These are phyloP conservation scores for Tridacna crocea DNA, from an alignment of 2,888 invertebrate genomes.

Conservation along the genomic window DNA sequence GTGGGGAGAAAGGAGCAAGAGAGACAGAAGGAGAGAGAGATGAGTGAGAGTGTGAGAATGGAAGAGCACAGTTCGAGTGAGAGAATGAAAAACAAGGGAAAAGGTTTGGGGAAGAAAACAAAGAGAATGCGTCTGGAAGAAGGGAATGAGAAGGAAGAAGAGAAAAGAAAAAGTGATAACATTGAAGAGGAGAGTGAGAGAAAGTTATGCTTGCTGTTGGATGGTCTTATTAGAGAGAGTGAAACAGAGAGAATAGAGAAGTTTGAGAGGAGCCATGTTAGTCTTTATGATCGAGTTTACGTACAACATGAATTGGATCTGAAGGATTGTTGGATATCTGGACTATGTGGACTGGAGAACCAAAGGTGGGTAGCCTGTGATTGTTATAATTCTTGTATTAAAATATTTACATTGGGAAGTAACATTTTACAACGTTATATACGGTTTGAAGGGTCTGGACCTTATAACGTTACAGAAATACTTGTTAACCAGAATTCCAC, in stretches of 20 bases:
- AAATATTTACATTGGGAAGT: not conserved
- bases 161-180: not conserved
- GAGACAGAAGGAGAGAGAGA: too few relatives aligned
- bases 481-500: not conserved
- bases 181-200: not conserved
- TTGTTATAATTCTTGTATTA: not conserved
- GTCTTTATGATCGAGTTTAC: too few relatives aligned
- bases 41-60: too few relatives aligned
- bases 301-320: not conserved
- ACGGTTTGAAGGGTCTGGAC: not conserved
- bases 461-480: not conserved
- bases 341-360: not conserved
- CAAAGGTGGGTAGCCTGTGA: not conserved
- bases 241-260: not conserved
- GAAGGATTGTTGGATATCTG: not conserved
- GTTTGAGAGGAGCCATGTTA: too few relatives aligned
- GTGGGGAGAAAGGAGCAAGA: too few relatives aligned
- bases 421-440: not conserved
- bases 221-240: not conserved
- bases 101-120: not conserved
- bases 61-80: too few relatives aligned
- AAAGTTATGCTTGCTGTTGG: not conserved
- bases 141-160: not conserved
- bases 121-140: not conserved
- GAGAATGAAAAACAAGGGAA: too few relatives aligned